Evolutionary conservation across 1,140 invertebrate species (phyloP).

Genomic region (Melitaea cinxia): DNA sequence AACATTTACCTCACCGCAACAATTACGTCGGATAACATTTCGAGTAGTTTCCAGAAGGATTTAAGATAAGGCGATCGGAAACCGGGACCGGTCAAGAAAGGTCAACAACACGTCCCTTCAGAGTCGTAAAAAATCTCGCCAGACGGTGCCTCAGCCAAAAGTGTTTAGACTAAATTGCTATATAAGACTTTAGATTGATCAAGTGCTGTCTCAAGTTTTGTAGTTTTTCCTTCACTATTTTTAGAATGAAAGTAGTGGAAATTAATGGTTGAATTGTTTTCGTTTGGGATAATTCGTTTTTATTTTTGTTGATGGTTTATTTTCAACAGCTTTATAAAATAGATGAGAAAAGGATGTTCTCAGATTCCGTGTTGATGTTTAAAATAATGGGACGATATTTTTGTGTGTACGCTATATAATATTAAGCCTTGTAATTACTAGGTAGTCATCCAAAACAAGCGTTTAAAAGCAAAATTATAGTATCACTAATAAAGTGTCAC

Average conservation of each 20-base stretch:
- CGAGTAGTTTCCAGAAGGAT: neutral
- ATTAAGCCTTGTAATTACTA: no score
- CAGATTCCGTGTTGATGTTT: no score
- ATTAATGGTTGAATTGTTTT: neutral
- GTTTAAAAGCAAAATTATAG: no score
- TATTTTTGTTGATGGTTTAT: neutral
- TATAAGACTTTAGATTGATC: constrained; percentile 7
- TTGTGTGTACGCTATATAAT: no score
- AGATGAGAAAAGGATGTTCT: no score
- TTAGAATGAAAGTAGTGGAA: neutral
- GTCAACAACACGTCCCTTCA: constrained; percentile 13
- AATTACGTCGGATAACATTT: neutral
- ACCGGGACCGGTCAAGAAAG: constrained; percentile 4
- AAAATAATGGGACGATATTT: no score
- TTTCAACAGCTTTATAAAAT: no score
- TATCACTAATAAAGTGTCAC: no score
- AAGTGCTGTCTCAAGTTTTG: neutral
- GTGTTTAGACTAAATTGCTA: constrained; percentile 14
- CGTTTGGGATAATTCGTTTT: neutral
- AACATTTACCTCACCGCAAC: constrained; percentile 3
- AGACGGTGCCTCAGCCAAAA: constrained; percentile 10
- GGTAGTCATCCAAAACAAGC: no score
- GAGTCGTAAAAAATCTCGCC: constrained; percentile 10
- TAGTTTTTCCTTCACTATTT: neutral
- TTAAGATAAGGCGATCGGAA: constrained; percentile 2